Conservation (phyloP, 2,797 vertebrate genomes). For the Salmo trutta region DNA sequence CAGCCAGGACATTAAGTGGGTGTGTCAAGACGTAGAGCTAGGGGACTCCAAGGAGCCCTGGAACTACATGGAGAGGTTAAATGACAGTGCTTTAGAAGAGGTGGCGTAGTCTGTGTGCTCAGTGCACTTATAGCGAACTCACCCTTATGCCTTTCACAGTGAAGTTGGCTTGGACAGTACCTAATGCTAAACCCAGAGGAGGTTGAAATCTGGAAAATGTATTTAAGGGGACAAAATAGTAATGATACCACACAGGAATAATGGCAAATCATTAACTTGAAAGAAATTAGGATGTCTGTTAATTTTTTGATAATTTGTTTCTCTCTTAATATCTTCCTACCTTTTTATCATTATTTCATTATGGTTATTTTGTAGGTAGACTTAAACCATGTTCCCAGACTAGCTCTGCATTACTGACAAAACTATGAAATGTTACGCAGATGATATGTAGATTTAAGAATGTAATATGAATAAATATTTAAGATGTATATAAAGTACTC, state of each 20-base stretch:
- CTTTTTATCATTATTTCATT: constrained; percentile 55
- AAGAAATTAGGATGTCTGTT: constrained; percentile 37
- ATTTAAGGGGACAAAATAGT: constrained; percentile 33
- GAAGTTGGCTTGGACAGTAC: constrained; percentile 51
- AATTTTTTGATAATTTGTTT: constrained; percentile 53
- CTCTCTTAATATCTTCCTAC: constrained; percentile 30
- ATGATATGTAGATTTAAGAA: constrained; percentile 79
- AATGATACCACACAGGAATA: constrained; percentile 43
- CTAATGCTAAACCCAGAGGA: constrained; percentile 26
- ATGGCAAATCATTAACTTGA: constrained; percentile 34
- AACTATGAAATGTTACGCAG: constrained; percentile 60
- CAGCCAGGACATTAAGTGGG: constrained; percentile 90
- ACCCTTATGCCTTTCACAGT: constrained; percentile 80
- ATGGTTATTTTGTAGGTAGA: constrained; percentile 61
- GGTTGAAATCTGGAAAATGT: constrained; percentile 24
- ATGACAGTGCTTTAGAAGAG: constrained; percentile 79
- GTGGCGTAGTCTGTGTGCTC: constrained; percentile 63
- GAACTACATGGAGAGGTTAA: constrained; percentile 87
- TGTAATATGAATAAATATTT: constrained; percentile 75
- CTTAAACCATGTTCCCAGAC: constrained; percentile 43
- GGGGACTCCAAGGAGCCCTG: constrained; percentile 83
- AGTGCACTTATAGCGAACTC: constrained; percentile 67
- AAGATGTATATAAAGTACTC: constrained; percentile 70
- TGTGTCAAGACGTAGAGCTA: constrained; percentile 84
- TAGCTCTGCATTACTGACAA: constrained; percentile 39